Percentiles rank a stretch among this genome's conserved stretches.
Evolutionary conservation across 2,797 vertebrate genomes (phyloP).

Genomic region (Acrocephalus scirpaceus): DNA sequence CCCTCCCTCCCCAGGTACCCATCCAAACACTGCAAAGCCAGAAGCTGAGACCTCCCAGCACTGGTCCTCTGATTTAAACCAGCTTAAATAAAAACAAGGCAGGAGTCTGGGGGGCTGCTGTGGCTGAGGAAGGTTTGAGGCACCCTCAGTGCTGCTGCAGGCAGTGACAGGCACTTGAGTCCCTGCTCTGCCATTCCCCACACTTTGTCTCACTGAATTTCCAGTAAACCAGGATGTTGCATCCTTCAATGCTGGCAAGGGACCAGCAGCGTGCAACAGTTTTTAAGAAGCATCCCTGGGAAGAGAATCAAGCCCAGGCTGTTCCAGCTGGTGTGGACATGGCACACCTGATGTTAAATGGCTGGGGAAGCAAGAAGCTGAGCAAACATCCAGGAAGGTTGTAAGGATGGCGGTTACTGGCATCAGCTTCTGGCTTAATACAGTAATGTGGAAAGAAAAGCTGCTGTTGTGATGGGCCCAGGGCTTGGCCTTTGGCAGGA

Average conservation of each 20-base stretch:
- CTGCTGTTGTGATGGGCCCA: neutral
- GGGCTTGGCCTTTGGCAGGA: neutral
- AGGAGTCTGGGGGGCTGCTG: neutral
- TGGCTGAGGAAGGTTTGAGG: neutral
- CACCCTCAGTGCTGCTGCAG: neutral
- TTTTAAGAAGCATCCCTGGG: neutral
- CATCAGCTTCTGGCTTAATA: neutral
- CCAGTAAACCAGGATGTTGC: neutral
- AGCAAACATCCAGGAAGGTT: neutral
- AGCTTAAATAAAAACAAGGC: neutral
- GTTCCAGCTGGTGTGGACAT: neutral
- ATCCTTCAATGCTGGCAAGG: neutral
- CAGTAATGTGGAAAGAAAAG: neutral
- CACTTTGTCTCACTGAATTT: neutral
- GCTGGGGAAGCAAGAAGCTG: neutral
- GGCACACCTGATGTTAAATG: neutral
- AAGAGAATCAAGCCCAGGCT: neutral
- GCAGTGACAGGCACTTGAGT: fast-evolving
- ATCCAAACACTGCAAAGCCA: fast-evolving
- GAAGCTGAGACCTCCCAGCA: neutral
- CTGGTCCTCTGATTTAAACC: neutral
- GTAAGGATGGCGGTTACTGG: neutral
- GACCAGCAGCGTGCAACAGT: neutral
- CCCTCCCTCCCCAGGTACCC: neutral
- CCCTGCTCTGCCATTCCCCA: neutral